Conservation (phyloP, 2,113 vertebrate genomes). For the Phrynocephalus versicolor region DNA sequence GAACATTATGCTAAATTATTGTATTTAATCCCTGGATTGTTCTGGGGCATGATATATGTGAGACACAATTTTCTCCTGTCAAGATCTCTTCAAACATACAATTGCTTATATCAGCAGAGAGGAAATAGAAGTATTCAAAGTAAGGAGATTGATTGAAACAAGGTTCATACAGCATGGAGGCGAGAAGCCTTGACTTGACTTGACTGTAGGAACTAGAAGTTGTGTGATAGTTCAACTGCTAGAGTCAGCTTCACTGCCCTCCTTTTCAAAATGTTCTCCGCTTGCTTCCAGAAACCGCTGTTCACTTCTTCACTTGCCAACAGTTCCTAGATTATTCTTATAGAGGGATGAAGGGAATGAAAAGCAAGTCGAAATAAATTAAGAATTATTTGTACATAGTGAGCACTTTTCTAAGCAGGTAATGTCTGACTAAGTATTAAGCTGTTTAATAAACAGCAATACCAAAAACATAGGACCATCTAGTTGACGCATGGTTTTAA, state of each 20-base stretch:
- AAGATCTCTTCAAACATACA: not conserved
- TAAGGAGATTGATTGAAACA: not conserved
- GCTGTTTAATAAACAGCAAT: no score
- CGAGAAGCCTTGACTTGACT: not conserved
- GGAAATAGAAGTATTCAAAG: not conserved
- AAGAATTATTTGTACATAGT: no score
- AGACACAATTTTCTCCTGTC: no score
- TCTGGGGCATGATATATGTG: no score
- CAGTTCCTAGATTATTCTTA: not conserved
- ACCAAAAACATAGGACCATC: no score
- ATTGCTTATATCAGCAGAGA: not conserved
- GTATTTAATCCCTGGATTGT: no score
- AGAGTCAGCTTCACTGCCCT: not conserved
- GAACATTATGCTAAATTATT: no score
- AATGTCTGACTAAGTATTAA: no score
- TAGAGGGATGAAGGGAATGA: no score
- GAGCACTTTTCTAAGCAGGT: no score
- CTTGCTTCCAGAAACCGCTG: not conserved
- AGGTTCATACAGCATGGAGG: not conserved
- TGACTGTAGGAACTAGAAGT: not conserved
- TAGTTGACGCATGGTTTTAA: no score
- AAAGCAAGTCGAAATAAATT: no score
- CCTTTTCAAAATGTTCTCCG: not conserved
- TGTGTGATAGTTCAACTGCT: not conserved
- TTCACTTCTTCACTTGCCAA: not conserved